Evolutionary conservation across 2,113 vertebrate genomes (phyloP), one percentile per base, ranked within the genome.

Genomic region (Struthio camelus): DNA sequence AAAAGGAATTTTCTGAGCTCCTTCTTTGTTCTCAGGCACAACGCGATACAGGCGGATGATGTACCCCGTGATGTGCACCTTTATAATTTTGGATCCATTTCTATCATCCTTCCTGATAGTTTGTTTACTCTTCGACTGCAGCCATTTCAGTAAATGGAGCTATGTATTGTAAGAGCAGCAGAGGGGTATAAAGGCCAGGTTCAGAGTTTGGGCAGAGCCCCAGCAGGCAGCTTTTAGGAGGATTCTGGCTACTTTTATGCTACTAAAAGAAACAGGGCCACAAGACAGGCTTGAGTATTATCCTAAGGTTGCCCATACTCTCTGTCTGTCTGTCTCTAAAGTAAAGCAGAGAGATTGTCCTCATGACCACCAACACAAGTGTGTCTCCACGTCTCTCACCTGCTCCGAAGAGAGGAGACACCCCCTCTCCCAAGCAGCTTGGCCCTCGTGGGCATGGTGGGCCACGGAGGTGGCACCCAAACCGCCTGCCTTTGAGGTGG

Each of bases 121-220:
- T 36, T 54, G 16, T 67, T 76, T 76, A 27, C 38, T 51, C 28
- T 0, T 0, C 51, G 27, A 28, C 42, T 59, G n/a, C 22, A 17
- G 14, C 16, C 2, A 0, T 32, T 42, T 27, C 30, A 54, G n/a
- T 50, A 46, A 70, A 27, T 3, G n/a, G 30, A 53, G 44, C 6
- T 40, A 32, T 42, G 27, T 61, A 34, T 27, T 70, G 1, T 30
- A 17, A 58, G 53, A 40, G 85, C 38, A 83, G 34, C 80, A 50
- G 54, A 50, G 16, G 4, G 17, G 70, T 36, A 30, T 46, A 38
- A 24, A 11, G 10, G 58, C 64, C 64, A 62, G 80, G 40, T 32
- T 75, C 51, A 22, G 24, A 23, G 46, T 53, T 22, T 6, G 20
- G 66, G 56, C n/a, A 36, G 11, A 6, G 59, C 53, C 12, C 42